phyloP scores from a whole-genome alignment of 2,113 vertebrate species.

The Plectropomus leopardus region DNA sequence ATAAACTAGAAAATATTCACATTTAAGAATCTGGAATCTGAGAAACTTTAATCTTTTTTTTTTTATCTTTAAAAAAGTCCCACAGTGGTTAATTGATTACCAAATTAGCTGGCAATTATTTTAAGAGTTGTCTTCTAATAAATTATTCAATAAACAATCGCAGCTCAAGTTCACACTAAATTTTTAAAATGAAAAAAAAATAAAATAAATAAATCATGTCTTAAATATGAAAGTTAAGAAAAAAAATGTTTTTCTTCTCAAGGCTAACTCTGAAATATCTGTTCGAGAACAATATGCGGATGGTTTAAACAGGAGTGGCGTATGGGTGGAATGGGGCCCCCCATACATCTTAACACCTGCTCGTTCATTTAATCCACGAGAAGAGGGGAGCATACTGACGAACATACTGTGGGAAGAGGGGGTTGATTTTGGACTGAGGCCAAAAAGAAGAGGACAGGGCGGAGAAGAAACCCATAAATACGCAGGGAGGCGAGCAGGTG shows the following conservation, averaged over 20 bases:
- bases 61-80: too few relatives aligned
- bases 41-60: too few relatives aligned
- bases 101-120: too few relatives aligned
- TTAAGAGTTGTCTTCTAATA: too few relatives aligned
- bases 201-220: too few relatives aligned
- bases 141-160: too few relatives aligned
- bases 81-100: too few relatives aligned
- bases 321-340: not conserved
- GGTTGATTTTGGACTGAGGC: conserved; percentile 73
- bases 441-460: conserved; percentile 71
- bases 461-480: conserved; percentile 76
- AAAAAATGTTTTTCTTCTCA: not conserved
- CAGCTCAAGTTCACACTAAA: too few relatives aligned
- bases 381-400: conserved; percentile 44
- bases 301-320: conserved; percentile 27
- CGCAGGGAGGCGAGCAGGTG: conserved; percentile 63
- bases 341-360: conserved; percentile 61
- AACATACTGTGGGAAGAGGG: conserved; percentile 57
- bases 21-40: too few relatives aligned
- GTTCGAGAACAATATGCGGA: conserved; percentile 9
- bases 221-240: not conserved
- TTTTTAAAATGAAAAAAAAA: not conserved
- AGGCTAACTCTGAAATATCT: not conserved
- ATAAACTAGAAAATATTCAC: too few relatives aligned
- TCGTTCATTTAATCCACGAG: conserved; percentile 65